Base-by-base conservation (phyloP, 2,797 vertebrate species). In the Fistularia tabacaria region DNA sequence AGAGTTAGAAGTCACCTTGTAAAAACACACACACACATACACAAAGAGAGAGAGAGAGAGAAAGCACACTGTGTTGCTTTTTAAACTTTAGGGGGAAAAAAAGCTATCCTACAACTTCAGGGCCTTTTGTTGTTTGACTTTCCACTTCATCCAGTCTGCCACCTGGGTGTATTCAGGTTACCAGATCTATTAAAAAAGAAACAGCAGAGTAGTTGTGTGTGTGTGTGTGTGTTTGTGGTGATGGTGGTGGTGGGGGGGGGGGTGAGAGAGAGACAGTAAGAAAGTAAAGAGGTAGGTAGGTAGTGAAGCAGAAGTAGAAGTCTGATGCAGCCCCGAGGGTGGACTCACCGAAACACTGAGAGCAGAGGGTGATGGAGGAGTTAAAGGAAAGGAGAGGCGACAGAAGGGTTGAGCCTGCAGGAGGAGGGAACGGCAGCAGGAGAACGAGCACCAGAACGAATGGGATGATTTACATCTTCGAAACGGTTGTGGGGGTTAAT, bases 141-240 rank as follows among this genome's bases (percentile, higher is more conserved):
- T 66, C 66, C 44, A 51, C 56, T 55, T 67, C 46, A 54, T 69
- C 52, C 47, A 53, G 46, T 59, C 47, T 66, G 69, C 67, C 13
- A 45, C 46, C 55, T 49, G 11, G 61, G 59, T n/a, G n/a, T 45
- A 62, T 79, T 42, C 61, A 14, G 49, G 57, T 59, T 62, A 72
- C 79, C 66, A 76, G 62, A 57, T 50, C 61, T 70, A 77, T 76
- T 74, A 70, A 69, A 61, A 57, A 55, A 66, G 60, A 57, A 74
- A 64, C 55, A 72, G 68, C 41, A 69, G 52, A 58, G 50, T 25
- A 25, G 25, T n/a, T n/a, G n/a, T 25, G 25, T 25, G 5, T 25
- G 25, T 25, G 25, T 3, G 2, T 25, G 25, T 25, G 25, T 25
- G 25, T 25, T 2, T 25, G 25, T 25, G 25, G 25, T 25, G 25